Evolutionary conservation across 2,113 vertebrate species (phyloP).

Genomic region (Prinia subflava): DNA sequence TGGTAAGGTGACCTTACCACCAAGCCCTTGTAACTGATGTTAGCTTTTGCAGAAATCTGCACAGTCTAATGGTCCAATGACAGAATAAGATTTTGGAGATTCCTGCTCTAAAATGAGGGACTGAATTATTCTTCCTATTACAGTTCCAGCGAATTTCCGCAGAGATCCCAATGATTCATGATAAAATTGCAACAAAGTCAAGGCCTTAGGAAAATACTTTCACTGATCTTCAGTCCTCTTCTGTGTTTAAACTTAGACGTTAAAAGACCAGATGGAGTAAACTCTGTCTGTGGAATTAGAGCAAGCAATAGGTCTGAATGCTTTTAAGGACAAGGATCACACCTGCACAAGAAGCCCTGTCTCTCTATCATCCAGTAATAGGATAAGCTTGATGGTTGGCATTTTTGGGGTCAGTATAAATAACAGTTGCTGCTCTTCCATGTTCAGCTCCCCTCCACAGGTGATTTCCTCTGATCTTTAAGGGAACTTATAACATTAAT

Average conservation of each 20-base stretch:
- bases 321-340: background rate
- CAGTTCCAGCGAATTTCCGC: background rate
- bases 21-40: background rate
- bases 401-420: background rate
- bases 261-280: background rate
- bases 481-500: background rate
- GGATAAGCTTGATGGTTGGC: background rate
- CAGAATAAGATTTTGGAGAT: background rate
- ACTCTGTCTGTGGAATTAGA: background rate
- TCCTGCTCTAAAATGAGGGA: background rate
- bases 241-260: background rate
- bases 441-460: background rate
- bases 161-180: background rate
- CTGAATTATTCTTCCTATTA: background rate
- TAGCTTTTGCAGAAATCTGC: background rate
- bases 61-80: background rate
- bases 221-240: background rate
- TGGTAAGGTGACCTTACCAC: background rate
- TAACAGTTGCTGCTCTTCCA: rapidly evolving
- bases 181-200: background rate
- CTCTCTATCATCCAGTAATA: background rate
- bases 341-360: background rate
- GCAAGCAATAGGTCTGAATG: background rate
- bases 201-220: background rate
- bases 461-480: rapidly evolving